Percentiles rank a stretch among this genome's conserved stretches.
Conservation (phyloP, 2,113 vertebrate species). For the Cranoglanis bouderius region DNA sequence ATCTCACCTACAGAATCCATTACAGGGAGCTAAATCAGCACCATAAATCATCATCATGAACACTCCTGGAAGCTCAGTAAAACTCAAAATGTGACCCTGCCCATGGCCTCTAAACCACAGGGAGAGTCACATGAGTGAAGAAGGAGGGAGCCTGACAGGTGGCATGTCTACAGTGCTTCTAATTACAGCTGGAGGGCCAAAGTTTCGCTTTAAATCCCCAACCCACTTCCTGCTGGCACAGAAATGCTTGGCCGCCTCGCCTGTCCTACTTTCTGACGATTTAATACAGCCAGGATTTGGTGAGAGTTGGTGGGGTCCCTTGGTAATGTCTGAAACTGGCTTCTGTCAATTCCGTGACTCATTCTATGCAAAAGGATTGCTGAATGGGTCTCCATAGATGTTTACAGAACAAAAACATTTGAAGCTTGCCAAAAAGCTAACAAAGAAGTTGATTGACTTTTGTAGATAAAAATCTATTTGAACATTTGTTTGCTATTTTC, state of each 20-base stretch:
- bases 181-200: conserved; percentile 42
- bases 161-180: conserved; percentile 24
- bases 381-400: not conserved
- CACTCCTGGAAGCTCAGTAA: not conserved
- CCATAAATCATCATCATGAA: conserved; percentile 8
- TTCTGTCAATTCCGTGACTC: not conserved
- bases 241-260: conserved; percentile 7
- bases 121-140: not conserved
- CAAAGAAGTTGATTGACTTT: not conserved
- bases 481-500: not conserved
- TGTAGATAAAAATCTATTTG: not conserved
- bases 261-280: conserved; percentile 39
- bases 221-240: conserved; percentile 44
- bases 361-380: not conserved
- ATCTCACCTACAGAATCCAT: not conserved
- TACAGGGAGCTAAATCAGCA: not conserved
- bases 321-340: not conserved
- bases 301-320: not conserved
- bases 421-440: not conserved
- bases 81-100: not conserved
- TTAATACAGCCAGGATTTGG: conserved; percentile 23
- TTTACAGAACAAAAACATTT: not conserved
- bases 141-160: conserved; percentile 22
- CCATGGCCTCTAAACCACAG: not conserved
- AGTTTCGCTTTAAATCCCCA: conserved; percentile 37